Percentiles rank a stretch among this genome's conserved stretches.
These are phyloP conservation scores for Zygaena filipendulae DNA, from an alignment of 2,888 invertebrate genomes.

Conservation along the genomic window DNA sequence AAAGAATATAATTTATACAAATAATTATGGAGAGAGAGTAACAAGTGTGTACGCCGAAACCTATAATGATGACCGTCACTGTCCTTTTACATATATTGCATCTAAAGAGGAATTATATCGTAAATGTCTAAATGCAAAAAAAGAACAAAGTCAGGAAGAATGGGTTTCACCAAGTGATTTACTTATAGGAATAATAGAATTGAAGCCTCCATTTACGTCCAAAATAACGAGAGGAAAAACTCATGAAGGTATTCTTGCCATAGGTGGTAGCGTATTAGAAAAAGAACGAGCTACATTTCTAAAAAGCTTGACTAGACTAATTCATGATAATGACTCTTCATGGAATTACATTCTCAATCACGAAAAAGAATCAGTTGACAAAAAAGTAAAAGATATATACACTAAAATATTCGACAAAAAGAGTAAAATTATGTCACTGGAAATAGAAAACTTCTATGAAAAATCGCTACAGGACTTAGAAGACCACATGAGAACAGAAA, in stretches of 20 bases:
- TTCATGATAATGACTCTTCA: conserved; percentile 40
- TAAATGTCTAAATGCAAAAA: conserved; percentile 1
- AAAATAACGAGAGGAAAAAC: conserved; percentile 50
- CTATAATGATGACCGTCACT: conserved; percentile 28
- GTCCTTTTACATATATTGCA: background rate
- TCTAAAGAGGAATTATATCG: too few relatives aligned
- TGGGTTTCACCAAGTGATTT: conserved; percentile 57
- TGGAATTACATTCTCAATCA: conserved; percentile 40
- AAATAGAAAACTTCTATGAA: conserved; percentile 42
- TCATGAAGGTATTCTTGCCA: conserved; percentile 47
- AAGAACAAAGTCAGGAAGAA: conserved; percentile 15
- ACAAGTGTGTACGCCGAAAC: conserved; percentile 46
- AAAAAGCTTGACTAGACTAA: conserved; percentile 22
- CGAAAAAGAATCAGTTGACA: conserved; percentile 29
- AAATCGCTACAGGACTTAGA: conserved; percentile 42
- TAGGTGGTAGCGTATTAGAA: conserved; percentile 37
- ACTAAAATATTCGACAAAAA: conserved; percentile 33
- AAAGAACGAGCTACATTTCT: conserved; percentile 31
- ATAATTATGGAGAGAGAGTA: conserved; percentile 29
- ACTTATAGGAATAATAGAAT: conserved; percentile 38
- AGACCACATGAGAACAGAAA: conserved; percentile 33
- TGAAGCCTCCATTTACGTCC: conserved; percentile 52
- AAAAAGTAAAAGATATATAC: conserved; percentile 33
- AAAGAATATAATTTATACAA: conserved; percentile 24
- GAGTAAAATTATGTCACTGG: conserved; percentile 35